A percentile compares a stretch with the other conserved stretches of the same genome.
Conservation (phyloP, 2,888 invertebrate species). For the Colostygia pectinataria region DNA sequence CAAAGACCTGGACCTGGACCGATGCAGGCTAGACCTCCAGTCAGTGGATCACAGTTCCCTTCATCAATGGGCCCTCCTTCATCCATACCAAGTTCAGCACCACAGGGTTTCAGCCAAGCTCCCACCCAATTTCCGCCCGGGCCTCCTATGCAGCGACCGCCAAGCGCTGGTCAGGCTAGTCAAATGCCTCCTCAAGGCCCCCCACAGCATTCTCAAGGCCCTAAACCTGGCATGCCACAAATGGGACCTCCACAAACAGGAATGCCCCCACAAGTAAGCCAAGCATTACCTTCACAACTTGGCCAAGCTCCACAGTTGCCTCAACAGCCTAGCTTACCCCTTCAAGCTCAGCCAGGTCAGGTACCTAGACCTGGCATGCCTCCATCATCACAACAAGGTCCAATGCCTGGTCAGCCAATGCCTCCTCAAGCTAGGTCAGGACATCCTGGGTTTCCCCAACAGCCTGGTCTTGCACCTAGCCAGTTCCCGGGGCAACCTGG, state of each 20-base stretch:
- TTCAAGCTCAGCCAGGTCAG: slow-evolving; percentile 37
- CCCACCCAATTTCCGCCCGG: slow-evolving; percentile 41
- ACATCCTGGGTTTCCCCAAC: slow-evolving; percentile 38
- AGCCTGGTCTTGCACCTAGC: slow-evolving; percentile 42
- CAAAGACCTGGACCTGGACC: slow-evolving; percentile 37
- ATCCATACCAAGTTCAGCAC: slow-evolving; percentile 47
- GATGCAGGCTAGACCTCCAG: slow-evolving; percentile 45
- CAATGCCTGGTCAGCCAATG: slow-evolving; percentile 35
- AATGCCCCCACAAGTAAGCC: slow-evolving; percentile 40
- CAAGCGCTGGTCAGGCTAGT: slow-evolving; percentile 42
- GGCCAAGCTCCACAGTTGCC: too few species aligned
- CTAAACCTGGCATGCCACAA: slow-evolving; percentile 33
- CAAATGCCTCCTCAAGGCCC: slow-evolving; percentile 36
- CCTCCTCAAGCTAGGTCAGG: slow-evolving; percentile 15
- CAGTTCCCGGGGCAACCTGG: slow-evolving; percentile 41
- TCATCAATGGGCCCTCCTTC: slow-evolving; percentile 47
- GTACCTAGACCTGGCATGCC: slow-evolving; percentile 31
- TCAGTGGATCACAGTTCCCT: slow-evolving; percentile 48
- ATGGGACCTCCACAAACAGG: slow-evolving; percentile 27
- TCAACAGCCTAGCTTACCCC: slow-evolving; percentile 39
- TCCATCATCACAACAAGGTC: slow-evolving; percentile 32
- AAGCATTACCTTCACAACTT: slow-evolving; percentile 39
- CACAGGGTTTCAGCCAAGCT: slow-evolving; percentile 42
- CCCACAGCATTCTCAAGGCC: slow-evolving; percentile 21
- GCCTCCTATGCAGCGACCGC: slow-evolving; percentile 47